These are phyloP conservation scores for Lepeophtheirus nordmannii DNA, from an alignment of 2,888 invertebrate species.

Conservation along the genomic window DNA sequence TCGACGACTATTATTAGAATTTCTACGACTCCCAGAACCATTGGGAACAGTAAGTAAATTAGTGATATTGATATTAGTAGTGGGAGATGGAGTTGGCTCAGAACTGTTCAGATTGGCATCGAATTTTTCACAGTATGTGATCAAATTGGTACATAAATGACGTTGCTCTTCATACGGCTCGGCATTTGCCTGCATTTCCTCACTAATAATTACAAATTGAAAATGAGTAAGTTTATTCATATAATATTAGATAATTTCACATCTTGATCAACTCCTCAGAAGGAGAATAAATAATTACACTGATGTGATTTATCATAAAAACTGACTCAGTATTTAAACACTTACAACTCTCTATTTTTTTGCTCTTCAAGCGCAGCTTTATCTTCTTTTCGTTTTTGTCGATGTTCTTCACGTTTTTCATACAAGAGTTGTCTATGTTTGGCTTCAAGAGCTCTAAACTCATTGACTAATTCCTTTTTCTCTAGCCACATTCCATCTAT, in stretches of 20 bases:
- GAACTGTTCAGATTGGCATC: not conserved
- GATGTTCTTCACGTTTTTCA: conserved; percentile 14
- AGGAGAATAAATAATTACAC: too few relatives aligned
- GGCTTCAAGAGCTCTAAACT: conserved; percentile 6
- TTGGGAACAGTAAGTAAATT: not conserved
- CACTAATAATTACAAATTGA: not conserved
- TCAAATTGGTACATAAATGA: not conserved
- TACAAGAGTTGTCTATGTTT: conserved; percentile 7
- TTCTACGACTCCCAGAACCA: not conserved
- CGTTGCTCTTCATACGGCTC: conserved; percentile 18
- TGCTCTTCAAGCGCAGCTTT: conserved; percentile 9
- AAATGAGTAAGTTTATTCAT: not conserved
- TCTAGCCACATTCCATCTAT: conserved; percentile 7
- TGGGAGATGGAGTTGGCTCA: not conserved
- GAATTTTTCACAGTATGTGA: conserved; percentile 12
- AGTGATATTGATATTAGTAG: not conserved
- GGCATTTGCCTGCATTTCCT: conserved; percentile 17
- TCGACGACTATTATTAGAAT: conserved; percentile 11
- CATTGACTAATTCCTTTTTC: not conserved
- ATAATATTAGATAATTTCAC: not conserved
- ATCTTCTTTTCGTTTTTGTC: conserved; percentile 12
- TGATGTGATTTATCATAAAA: too few relatives aligned
- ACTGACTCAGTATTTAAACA: too few relatives aligned
- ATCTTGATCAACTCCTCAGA: too few relatives aligned
- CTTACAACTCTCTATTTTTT: conserved; percentile 12